Conservation (phyloP, 2,888 invertebrate species). For the Darwinula stevensoni region DNA sequence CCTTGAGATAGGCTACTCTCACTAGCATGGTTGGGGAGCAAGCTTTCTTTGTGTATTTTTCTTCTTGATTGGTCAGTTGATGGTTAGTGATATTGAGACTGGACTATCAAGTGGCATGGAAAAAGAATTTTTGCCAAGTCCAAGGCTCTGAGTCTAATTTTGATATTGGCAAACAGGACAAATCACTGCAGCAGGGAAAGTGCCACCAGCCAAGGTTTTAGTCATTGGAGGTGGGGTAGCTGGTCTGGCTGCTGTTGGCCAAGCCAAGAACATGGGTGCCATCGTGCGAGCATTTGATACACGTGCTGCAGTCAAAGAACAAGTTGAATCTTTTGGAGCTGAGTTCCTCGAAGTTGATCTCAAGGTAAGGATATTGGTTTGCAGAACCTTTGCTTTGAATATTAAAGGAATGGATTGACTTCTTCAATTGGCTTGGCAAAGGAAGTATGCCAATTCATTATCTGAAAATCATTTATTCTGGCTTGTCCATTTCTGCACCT, state of each 20-base stretch:
- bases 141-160: background rate
- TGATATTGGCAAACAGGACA: conserved; percentile 26
- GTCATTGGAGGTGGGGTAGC: conserved; percentile 73
- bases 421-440: background rate
- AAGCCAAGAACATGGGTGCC: conserved; percentile 61
- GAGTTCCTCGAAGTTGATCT: conserved; percentile 51
- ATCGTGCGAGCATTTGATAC: conserved; percentile 67
- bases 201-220: conserved; percentile 59
- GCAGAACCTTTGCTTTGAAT: background rate
- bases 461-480: too few relatives aligned
- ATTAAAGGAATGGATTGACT: background rate
- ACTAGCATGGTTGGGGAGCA: too few relatives aligned
- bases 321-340: conserved; percentile 60
- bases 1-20: too few relatives aligned
- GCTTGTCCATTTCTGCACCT: too few relatives aligned
- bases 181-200: conserved; percentile 65
- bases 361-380: conserved; percentile 25
- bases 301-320: conserved; percentile 45
- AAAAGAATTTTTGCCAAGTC: too few relatives aligned
- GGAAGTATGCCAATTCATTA: conserved; percentile 3
- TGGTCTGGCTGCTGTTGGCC: conserved; percentile 53
- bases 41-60: background rate
- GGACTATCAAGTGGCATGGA: conserved; percentile 6
- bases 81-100: conserved; percentile 3
- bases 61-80: background rate